A percentile compares a stretch with the other conserved stretches of the same genome.
Conservation (phyloP, 1,140 invertebrate genomes). For the Propsilocerus akamusi region DNA sequence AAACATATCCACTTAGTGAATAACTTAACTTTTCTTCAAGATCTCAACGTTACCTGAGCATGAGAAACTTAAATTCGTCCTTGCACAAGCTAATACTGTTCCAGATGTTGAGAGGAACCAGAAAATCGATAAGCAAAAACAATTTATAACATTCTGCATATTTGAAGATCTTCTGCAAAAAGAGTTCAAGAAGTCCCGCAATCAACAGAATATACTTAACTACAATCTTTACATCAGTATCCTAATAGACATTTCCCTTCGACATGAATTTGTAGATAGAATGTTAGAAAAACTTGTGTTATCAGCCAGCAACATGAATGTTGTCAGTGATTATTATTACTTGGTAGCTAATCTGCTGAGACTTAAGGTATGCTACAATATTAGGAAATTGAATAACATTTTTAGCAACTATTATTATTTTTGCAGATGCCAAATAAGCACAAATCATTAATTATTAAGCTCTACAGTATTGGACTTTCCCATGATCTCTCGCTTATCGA, state of each 20-base stretch:
- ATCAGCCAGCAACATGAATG: neutral
- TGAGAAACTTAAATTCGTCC: too few relatives aligned
- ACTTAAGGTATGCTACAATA: neutral
- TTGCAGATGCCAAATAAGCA: neutral
- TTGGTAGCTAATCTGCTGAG: neutral
- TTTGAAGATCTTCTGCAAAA: neutral
- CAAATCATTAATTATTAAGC: neutral
- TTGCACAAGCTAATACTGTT: too few relatives aligned
- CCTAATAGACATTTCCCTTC: neutral
- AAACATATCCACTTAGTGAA: too few relatives aligned
- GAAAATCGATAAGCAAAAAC: too few relatives aligned
- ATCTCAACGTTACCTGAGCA: too few relatives aligned
- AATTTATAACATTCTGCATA: too few relatives aligned
- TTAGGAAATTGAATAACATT: neutral
- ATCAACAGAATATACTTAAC: neutral
- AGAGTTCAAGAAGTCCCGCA: neutral
- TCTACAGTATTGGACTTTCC: neutral
- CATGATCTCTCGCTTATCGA: neutral
- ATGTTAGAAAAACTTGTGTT: neutral
- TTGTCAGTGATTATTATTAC: neutral
- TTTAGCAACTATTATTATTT: neutral
- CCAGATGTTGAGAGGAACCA: too few relatives aligned
- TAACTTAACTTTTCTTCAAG: too few relatives aligned
- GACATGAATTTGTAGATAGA: neutral
- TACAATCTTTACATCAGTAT: neutral